Evolutionary conservation across 2,797 vertebrate species (phyloP).

Genomic region (Fistularia commersonii): DNA sequence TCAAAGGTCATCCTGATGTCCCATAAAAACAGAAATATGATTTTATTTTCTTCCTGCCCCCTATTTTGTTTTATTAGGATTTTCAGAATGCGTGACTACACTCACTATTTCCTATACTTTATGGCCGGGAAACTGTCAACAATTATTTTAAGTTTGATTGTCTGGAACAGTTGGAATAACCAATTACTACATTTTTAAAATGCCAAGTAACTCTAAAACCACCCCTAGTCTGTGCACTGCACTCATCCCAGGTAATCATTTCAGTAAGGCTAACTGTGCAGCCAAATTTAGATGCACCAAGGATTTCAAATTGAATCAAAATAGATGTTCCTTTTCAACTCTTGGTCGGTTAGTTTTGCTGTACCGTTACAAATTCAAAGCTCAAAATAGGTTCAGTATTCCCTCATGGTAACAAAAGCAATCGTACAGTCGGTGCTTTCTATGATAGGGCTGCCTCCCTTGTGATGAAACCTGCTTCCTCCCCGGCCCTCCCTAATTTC

Average conservation of each 20-base stretch:
- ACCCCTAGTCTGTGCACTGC: not conserved
- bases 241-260: not conserved
- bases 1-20: not conserved
- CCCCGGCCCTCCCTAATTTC: constrained; percentile 41
- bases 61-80: no score
- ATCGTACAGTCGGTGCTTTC: constrained; percentile 46
- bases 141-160: no score
- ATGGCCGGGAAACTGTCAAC: no score
- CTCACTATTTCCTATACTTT: no score
- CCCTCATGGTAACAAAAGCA: constrained; percentile 48
- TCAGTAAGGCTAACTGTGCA: not conserved
- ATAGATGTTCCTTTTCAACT: constrained; percentile 12
- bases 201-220: not conserved
- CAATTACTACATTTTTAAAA: no score
- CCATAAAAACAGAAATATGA: no score
- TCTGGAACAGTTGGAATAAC: no score
- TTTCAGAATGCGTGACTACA: no score
- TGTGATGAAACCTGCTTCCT: constrained; percentile 38
- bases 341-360: constrained; percentile 19
- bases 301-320: not conserved
- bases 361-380: constrained; percentile 21
- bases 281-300: not conserved
- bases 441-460: constrained; percentile 49
- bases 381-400: constrained; percentile 45
- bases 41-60: no score